These are phyloP conservation scores for Lycaon pictus DNA, from an alignment of 2,113 vertebrate genomes.

Conservation along the genomic window DNA sequence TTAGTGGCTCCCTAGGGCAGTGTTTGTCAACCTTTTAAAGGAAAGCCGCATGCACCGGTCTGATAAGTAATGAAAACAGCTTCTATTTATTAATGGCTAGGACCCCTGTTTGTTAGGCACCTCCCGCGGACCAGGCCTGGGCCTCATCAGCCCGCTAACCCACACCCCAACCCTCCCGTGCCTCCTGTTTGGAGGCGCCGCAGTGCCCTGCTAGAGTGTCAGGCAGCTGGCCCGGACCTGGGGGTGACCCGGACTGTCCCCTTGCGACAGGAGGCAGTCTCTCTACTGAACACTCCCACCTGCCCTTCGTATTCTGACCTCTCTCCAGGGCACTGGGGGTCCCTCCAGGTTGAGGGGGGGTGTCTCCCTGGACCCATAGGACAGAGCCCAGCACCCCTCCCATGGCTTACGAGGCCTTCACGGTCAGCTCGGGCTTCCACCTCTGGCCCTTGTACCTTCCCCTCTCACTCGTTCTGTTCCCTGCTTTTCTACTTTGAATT, in stretches of 20 bases:
- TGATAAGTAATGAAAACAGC: background rate
- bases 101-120: background rate
- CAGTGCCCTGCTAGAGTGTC: rapidly evolving
- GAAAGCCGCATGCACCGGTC: background rate
- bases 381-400: background rate
- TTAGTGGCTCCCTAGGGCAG: background rate
- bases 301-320: rapidly evolving
- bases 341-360: rapidly evolving
- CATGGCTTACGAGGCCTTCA: rapidly evolving
- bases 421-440: background rate
- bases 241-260: rapidly evolving
- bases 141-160: rapidly evolving
- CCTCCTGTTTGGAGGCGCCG: background rate
- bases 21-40: background rate
- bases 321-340: background rate
- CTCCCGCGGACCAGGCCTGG: background rate
- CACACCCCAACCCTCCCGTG: rapidly evolving
- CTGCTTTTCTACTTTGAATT: background rate
- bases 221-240: background rate
- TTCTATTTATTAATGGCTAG: background rate
- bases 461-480: too few relatives aligned
- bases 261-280: background rate
- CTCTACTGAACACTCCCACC: rapidly evolving
- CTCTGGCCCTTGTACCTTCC: rapidly evolving
- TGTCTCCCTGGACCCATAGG: rapidly evolving